A percentile compares a stretch with the other conserved stretches of the same genome.
Evolutionary conservation across 2,888 invertebrate species (phyloP).

Genomic region (Psylliodes chrysocephalus): DNA sequence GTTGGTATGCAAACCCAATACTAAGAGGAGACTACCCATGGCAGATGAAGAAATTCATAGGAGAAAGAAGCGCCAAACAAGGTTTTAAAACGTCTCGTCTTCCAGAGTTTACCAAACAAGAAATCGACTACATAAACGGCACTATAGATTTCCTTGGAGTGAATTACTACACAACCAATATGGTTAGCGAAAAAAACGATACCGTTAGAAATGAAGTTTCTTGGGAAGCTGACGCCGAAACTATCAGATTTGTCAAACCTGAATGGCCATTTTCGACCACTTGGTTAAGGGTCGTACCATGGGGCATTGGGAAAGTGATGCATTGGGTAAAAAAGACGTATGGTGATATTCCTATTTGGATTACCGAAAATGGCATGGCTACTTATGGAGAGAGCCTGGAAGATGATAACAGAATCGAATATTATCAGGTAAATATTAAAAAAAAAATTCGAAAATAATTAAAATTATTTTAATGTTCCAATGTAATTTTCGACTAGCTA

Average conservation of each 20-base stretch:
- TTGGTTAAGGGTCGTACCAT: slow-evolving; percentile 64
- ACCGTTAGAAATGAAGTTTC: slow-evolving; percentile 65
- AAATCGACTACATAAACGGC: slow-evolving; percentile 68
- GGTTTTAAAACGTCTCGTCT: slow-evolving; percentile 71
- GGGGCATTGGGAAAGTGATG: slow-evolving; percentile 70
- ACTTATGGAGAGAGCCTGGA: slow-evolving; percentile 64
- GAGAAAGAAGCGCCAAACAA: slow-evolving; percentile 69
- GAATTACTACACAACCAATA: slow-evolving; percentile 75
- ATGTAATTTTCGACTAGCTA: no score
- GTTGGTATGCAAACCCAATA: slow-evolving; percentile 67
- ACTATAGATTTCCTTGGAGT: slow-evolving; percentile 78
- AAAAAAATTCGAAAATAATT: no score
- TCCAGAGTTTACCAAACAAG: slow-evolving; percentile 70
- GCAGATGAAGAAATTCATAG: slow-evolving; percentile 70
- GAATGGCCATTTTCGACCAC: slow-evolving; percentile 37
- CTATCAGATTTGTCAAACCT: slow-evolving; percentile 32
- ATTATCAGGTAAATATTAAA: slow-evolving; percentile 51
- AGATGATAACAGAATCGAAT: slow-evolving; percentile 66
- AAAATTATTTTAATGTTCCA: no score
- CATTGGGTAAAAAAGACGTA: slow-evolving; percentile 62
- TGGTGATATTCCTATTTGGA: slow-evolving; percentile 66
- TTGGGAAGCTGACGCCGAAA: slow-evolving; percentile 20
- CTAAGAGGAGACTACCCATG: slow-evolving; percentile 75
- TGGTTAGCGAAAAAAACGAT: slow-evolving; percentile 57
- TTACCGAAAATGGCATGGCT: slow-evolving; percentile 70